Percentiles rank a stretch among this genome's conserved stretches.
phyloP scores from a whole-genome alignment of 2,888 invertebrate species.

The Euclidia mi region DNA sequence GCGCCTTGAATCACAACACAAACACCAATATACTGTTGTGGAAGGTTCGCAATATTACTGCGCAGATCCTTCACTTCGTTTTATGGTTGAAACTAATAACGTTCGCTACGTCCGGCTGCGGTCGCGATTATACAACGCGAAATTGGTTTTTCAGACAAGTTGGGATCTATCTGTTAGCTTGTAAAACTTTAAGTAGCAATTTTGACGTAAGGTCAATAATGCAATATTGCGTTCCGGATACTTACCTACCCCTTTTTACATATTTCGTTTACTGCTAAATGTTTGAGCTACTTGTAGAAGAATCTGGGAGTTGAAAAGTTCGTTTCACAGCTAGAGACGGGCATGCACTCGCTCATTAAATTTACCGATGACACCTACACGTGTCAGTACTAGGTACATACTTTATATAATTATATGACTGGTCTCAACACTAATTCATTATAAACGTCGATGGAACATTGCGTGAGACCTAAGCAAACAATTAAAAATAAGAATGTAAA shows the following conservation, averaged over 20 bases:
- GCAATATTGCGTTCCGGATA: not conserved
- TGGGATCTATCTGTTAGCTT: not conserved
- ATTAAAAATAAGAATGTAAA: too few relatives aligned
- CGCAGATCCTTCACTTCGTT: not conserved
- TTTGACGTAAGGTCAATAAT: not conserved
- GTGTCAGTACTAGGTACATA: too few relatives aligned
- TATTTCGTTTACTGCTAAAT: too few relatives aligned
- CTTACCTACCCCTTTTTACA: not conserved
- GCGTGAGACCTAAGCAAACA: too few relatives aligned
- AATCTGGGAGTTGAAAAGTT: too few relatives aligned
- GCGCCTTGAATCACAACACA: constrained; percentile 55
- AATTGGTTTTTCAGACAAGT: not conserved
- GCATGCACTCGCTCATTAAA: not conserved
- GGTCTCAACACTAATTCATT: too few relatives aligned
- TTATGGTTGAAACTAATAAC: constrained; percentile 2
- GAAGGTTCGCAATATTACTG: constrained; percentile 9
- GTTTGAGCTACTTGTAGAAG: too few relatives aligned
- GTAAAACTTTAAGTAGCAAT: constrained; percentile 3
- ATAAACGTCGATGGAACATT: too few relatives aligned
- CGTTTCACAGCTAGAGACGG: too few relatives aligned
- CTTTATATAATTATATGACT: too few relatives aligned
- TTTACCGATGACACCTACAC: not conserved
- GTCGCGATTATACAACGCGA: not conserved
- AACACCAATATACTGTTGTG: constrained; percentile 27
- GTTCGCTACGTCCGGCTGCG: not conserved